Conservation (phyloP, 2,113 vertebrate species). For the Chauna torquata region DNA sequence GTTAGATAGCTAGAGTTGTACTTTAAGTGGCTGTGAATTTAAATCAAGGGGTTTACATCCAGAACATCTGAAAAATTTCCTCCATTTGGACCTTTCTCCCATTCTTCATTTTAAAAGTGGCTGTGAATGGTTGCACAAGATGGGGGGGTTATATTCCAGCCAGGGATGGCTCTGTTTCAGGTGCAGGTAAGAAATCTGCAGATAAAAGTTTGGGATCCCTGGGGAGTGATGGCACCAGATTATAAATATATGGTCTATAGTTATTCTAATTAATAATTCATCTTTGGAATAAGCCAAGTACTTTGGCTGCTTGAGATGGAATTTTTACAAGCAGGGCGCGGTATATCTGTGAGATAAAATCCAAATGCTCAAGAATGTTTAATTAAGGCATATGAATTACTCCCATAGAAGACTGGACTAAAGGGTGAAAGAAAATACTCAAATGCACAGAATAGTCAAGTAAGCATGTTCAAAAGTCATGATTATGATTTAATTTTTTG, state of each 20-base stretch:
- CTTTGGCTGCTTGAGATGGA: conserved; percentile 35
- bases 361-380: conserved; percentile 46
- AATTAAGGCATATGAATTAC: conserved; percentile 45
- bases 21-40: background rate
- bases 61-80: background rate
- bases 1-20: background rate
- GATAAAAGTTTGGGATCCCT: background rate
- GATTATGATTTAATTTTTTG: background rate
- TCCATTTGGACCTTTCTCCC: background rate
- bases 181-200: background rate
- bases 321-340: conserved; percentile 65
- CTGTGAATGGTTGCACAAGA: background rate
- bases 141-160: background rate
- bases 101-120: background rate
- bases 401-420: background rate
- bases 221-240: conserved; percentile 15
- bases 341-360: conserved; percentile 64
- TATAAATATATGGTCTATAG: background rate
- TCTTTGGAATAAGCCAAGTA: conserved; percentile 18
- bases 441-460: background rate
- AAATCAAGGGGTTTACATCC: background rate
- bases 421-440: conserved; percentile 6
- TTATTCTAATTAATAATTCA: conserved; percentile 34
- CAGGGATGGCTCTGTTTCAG: background rate
- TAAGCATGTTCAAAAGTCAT: background rate